Evolutionary conservation across 2,888 invertebrate genomes (phyloP).

Genomic region (Cryptosula pallasiana): DNA sequence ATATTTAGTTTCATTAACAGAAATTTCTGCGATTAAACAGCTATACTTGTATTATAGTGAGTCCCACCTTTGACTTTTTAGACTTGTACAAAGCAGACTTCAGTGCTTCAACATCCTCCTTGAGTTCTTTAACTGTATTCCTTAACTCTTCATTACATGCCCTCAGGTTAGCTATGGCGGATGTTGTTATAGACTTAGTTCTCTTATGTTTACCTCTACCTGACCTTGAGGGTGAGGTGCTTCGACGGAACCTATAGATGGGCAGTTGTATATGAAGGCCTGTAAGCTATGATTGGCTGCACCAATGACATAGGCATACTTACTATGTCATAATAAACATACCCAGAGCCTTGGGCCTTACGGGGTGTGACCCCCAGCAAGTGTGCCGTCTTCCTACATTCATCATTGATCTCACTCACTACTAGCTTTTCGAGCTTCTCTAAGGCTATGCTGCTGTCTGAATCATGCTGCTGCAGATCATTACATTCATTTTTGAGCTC

Average conservation of each 20-base stretch:
- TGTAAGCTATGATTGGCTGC: too few relatives aligned
- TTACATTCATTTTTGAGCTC: slow-evolving; percentile 29
- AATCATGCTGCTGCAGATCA: slow-evolving; percentile 4
- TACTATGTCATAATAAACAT: too few relatives aligned
- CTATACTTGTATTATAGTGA: too few relatives aligned
- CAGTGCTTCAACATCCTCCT: slow-evolving; percentile 39
- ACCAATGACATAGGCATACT: too few relatives aligned
- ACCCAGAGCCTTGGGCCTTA: slow-evolving; percentile 31
- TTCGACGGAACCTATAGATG: neutral
- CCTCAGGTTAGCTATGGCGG: slow-evolving; percentile 39
- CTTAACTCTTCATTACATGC: slow-evolving; percentile 45
- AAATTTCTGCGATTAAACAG: too few relatives aligned
- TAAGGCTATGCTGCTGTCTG: slow-evolving; percentile 26
- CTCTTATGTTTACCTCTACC: neutral
- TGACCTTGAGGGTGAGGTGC: neutral
- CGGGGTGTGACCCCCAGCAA: slow-evolving; percentile 40
- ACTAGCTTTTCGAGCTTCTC: slow-evolving; percentile 38
- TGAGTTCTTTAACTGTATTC: slow-evolving; percentile 39
- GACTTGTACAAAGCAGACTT: slow-evolving; percentile 32
- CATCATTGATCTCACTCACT: slow-evolving; percentile 45
- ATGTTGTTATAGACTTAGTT: slow-evolving; percentile 25
- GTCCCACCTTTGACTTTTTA: slow-evolving; percentile 38
- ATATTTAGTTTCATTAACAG: too few relatives aligned
- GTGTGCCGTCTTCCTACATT: slow-evolving; percentile 40
- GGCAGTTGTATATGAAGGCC: too few relatives aligned